phyloP scores from a whole-genome alignment of 1,140 invertebrate genomes.

The Euborellia annulipes region DNA sequence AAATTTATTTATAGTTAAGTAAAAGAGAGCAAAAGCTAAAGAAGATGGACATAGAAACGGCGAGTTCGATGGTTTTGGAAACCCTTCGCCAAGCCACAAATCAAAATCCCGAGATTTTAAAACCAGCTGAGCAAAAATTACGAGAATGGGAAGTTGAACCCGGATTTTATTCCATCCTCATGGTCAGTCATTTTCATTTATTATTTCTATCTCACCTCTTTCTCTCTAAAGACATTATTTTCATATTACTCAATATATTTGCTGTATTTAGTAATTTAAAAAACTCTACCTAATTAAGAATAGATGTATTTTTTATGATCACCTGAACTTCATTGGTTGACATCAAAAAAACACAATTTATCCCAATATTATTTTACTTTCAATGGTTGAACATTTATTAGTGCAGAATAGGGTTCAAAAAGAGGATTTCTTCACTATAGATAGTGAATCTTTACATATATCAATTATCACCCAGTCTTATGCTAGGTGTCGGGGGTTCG shows the following conservation, averaged over 20 bases:
- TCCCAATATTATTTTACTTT: too few species aligned
- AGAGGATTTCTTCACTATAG: too few species aligned
- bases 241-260: constrained; percentile 10
- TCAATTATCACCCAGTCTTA: too few species aligned
- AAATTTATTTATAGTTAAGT: too few species aligned
- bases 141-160: constrained; percentile 73
- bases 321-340: too few species aligned
- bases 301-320: background rate
- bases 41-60: constrained; percentile 11
- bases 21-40: too few species aligned
- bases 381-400: too few species aligned
- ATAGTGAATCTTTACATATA: too few species aligned
- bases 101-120: constrained; percentile 67
- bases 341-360: too few species aligned
- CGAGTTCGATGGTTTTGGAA: constrained; percentile 37
- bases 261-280: background rate
- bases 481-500: too few species aligned
- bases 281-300: constrained; percentile 5
- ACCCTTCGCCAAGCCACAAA: constrained; percentile 68
- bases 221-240: too few species aligned
- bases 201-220: constrained; percentile 8
- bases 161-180: constrained; percentile 73
- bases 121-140: constrained; percentile 72
- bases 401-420: too few species aligned
- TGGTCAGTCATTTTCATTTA: constrained; percentile 36